Evolutionary conservation across 2,113 vertebrate species (phyloP), one percentile per base, ranked within the genome.

Genomic region (Speoplatyrhinus poulsoni): DNA sequence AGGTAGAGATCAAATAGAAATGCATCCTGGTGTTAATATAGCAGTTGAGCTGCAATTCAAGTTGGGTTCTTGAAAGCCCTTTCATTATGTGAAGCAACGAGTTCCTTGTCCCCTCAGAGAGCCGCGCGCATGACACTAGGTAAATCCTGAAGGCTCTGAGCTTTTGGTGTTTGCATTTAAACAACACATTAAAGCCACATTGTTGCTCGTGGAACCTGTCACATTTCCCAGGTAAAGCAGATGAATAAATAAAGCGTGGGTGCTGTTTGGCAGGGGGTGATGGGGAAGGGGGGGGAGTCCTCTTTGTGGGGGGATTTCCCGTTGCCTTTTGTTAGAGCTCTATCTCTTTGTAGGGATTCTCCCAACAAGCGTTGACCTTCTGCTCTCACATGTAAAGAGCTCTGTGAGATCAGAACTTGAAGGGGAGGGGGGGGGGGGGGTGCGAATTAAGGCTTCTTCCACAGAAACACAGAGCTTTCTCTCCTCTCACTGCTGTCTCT

Each of bases 291-390:
- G 15, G 46, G 12, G 11, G 16, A 65, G 19, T 46, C 55, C 46
- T 60, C 56, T 77, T 60, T 84, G 77, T 79, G 76, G 78, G 63
- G 63, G 76, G 83, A 81, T 79, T 54, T 83, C 62, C 76, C 74
- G 67, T 85, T 85, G 86, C 76, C 79, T 83, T 64, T 70, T 84
- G 77, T 84, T 73, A 82, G 86, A 83, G 80, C 73, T 77, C 70
- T 69, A 80, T 84, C 76, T 85, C 83, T 89, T 88, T 87, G 83
- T 82, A 82, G 83, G 76, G 72, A 73, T 65, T 85, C 83, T 82
- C 75, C 77, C 87, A 87, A 87, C 85, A 84, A 88, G 82, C 81
- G 63, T 76, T 90, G 89, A 91, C 90, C 87, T 90, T 76, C 76
- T 87, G 73, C 82, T 81, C 36, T 41, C 36, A 41, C 36, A 41